These are phyloP conservation scores for Euzophera pinguis DNA, from an alignment of 2,888 invertebrate species.

Conservation along the genomic window DNA sequence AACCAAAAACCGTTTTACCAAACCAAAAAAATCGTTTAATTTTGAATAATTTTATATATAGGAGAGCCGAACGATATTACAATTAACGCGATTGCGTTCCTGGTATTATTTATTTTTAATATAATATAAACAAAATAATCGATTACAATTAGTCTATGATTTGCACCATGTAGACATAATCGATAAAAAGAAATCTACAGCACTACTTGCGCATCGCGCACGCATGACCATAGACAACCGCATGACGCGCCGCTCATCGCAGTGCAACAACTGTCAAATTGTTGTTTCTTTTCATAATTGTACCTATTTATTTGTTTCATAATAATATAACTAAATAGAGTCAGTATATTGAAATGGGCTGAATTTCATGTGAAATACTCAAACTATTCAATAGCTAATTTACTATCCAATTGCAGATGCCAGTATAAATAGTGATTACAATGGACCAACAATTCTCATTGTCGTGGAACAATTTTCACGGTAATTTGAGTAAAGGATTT, in stretches of 20 bases:
- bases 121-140: neutral
- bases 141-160: neutral
- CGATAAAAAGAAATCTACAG: neutral
- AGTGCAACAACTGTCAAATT: conserved; percentile 33
- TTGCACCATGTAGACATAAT: neutral
- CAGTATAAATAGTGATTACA: conserved; percentile 45
- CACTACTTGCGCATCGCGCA: too few relatives aligned
- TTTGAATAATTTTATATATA: too few relatives aligned
- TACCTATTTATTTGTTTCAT: conserved; percentile 23
- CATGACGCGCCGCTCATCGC: conserved; percentile 41
- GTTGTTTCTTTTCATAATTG: conserved; percentile 40
- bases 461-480: conserved; percentile 87
- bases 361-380: neutral
- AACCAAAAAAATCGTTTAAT: too few relatives aligned
- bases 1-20: too few relatives aligned
- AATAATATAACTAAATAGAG: conserved; percentile 24
- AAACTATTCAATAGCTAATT: neutral
- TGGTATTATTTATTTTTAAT: too few relatives aligned
- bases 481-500: conserved; percentile 83
- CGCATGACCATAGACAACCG: neutral
- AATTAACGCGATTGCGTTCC: too few relatives aligned
- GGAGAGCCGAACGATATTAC: too few relatives aligned
- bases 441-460: conserved; percentile 84
- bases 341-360: conserved; percentile 61
- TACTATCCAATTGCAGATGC: neutral